Evolutionary conservation across 2,888 invertebrate genomes (phyloP).

Genomic region (Coelogynopora nodosa): DNA sequence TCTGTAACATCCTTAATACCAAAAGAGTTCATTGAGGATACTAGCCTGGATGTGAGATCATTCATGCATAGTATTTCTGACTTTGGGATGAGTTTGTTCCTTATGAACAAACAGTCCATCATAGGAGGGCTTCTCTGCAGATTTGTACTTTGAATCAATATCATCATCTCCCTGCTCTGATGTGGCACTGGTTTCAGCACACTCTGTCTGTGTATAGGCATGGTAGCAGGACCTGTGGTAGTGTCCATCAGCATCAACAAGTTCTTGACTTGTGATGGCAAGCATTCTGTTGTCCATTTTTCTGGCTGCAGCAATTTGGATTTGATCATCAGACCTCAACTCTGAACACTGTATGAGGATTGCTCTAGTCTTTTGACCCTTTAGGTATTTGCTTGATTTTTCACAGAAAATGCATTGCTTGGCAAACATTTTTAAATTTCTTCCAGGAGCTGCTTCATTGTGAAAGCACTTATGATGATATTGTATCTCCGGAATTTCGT

Average conservation of each 20-base stretch:
- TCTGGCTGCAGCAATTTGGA: conserved; percentile 1
- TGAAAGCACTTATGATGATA: no score
- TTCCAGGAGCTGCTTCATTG: not conserved
- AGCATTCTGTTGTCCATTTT: not conserved
- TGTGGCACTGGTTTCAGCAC: not conserved
- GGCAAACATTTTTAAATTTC: not conserved
- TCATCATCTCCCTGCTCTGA: not conserved
- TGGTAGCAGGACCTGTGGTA: conserved; percentile 14
- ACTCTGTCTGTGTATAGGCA: not conserved
- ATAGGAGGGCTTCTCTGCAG: not conserved
- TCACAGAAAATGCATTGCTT: conserved; percentile 19
- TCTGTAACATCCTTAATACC: not conserved
- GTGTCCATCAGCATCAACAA: conserved; percentile 8
- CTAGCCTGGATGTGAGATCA: conserved; percentile 8
- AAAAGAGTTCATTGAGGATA: not conserved
- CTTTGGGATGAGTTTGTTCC: conserved; percentile 2
- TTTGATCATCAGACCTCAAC: not conserved
- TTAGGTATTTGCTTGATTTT: conserved; percentile 22
- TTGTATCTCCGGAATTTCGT: no score
- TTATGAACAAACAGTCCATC: conserved; percentile 26
- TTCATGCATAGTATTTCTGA: not conserved
- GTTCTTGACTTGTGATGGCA: not conserved
- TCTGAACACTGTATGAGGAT: not conserved
- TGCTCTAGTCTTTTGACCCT: not conserved
- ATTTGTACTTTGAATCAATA: not conserved